Evolutionary conservation across 2,797 vertebrate species (phyloP).

Genomic region (Mycteria americana): DNA sequence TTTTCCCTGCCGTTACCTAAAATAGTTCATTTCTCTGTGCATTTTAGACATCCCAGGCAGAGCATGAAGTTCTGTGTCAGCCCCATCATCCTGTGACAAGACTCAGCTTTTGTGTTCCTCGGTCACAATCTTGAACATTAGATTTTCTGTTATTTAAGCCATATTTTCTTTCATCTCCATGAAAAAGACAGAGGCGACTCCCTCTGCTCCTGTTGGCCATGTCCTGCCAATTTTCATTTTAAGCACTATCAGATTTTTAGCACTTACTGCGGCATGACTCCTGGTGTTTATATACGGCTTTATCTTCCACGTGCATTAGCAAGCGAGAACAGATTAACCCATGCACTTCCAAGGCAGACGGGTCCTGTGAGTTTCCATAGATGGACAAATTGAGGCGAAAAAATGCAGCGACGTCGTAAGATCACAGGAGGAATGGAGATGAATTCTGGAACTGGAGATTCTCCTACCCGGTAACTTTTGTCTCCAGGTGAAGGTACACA

Average conservation of each 20-base stretch:
- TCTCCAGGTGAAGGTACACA: background rate
- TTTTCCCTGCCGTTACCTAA: background rate
- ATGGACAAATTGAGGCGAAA: background rate
- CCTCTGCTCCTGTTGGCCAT: background rate
- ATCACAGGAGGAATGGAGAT: accelerated
- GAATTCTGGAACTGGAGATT: background rate
- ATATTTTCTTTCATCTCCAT: background rate
- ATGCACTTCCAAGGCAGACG: background rate
- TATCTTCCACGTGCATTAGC: accelerated
- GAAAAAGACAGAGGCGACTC: background rate
- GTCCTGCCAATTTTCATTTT: background rate
- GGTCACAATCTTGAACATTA: background rate
- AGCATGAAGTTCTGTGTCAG: background rate
- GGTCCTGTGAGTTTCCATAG: background rate
- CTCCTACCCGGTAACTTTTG: background rate
- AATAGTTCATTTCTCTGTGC: background rate
- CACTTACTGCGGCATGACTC: background rate
- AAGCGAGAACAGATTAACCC: background rate
- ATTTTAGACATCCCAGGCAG: background rate
- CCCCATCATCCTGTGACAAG: background rate
- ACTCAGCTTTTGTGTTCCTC: background rate
- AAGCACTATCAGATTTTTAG: background rate
- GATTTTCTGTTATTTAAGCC: background rate
- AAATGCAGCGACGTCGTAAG: background rate
- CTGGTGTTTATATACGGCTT: accelerated